Evolutionary conservation across 2,797 vertebrate genomes (phyloP).

Genomic region (Tragopan temminckii): DNA sequence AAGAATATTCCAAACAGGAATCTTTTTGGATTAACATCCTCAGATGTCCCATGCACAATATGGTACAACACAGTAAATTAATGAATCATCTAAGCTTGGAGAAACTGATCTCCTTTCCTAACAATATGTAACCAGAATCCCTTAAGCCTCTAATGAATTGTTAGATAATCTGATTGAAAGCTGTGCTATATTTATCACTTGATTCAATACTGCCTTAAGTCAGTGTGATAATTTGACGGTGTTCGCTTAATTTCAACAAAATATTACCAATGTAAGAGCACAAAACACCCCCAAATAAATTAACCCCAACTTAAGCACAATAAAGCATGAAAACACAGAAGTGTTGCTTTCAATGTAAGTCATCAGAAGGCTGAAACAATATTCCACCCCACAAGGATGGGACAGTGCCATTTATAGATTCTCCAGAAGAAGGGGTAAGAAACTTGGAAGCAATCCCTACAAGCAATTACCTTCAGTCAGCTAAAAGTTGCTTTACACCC

Average conservation of each 20-base stretch:
- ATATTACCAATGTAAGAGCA: neutral
- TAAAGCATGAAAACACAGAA: neutral
- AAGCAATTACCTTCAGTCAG: neutral
- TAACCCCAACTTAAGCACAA: neutral
- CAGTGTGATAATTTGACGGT: neutral
- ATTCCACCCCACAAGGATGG: neutral
- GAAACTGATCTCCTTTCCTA: conserved; percentile 38
- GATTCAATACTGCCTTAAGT: conserved; percentile 8
- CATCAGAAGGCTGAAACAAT: neutral
- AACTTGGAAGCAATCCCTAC: neutral
- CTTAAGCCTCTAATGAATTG: conserved; percentile 54
- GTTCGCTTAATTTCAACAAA: neutral
- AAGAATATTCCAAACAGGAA: neutral
- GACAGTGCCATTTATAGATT: neutral
- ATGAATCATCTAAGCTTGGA: neutral
- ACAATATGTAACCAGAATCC: conserved; percentile 44
- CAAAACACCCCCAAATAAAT: neutral
- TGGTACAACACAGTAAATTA: neutral
- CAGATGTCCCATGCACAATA: neutral
- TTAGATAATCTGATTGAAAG: conserved; percentile 50
- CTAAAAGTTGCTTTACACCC: neutral
- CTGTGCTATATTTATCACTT: conserved; percentile 36
- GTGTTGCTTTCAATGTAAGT: neutral
- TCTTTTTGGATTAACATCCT: neutral
- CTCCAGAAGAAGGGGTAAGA: neutral